Percentiles rank a stretch among this genome's conserved stretches.
These are phyloP conservation scores for Cyphomyrus discorhynchus DNA, from an alignment of 2,113 vertebrate genomes.

Conservation along the genomic window DNA sequence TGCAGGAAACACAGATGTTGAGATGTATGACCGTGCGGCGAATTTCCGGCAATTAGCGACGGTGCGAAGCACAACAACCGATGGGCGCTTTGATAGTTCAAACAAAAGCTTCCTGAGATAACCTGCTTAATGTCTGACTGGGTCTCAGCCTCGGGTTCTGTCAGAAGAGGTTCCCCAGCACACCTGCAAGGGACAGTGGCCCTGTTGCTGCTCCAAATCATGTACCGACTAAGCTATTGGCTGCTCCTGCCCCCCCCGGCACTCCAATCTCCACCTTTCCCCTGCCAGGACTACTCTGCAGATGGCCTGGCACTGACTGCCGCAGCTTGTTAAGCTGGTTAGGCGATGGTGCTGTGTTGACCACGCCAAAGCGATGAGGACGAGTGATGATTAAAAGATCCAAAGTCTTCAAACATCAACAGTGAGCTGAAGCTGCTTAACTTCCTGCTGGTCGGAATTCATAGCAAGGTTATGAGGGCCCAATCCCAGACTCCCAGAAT, in stretches of 20 bases:
- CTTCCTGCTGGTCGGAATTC: background rate
- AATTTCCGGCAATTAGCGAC: background rate
- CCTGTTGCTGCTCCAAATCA: background rate
- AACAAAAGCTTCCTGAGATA: slow-evolving; percentile 13
- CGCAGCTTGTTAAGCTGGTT: background rate
- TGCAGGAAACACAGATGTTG: background rate
- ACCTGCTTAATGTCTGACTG: background rate
- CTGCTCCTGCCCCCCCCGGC: background rate
- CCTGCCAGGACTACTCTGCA: background rate
- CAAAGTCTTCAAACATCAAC: background rate
- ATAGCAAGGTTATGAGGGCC: background rate
- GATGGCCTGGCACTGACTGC: background rate
- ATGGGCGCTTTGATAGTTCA: background rate
- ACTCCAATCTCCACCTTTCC: background rate
- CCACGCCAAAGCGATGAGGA: background rate
- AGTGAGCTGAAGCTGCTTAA: background rate
- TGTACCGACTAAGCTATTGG: background rate
- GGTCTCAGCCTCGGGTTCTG: background rate
- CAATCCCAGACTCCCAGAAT: background rate
- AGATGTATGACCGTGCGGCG: background rate
- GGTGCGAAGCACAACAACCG: slow-evolving; percentile 4
- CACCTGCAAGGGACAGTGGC: background rate
- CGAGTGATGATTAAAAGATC: background rate
- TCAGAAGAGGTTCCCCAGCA: background rate
- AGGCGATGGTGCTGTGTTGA: background rate